Conservation (phyloP, 2,888 invertebrate species). For the Cephus runcator region DNA sequence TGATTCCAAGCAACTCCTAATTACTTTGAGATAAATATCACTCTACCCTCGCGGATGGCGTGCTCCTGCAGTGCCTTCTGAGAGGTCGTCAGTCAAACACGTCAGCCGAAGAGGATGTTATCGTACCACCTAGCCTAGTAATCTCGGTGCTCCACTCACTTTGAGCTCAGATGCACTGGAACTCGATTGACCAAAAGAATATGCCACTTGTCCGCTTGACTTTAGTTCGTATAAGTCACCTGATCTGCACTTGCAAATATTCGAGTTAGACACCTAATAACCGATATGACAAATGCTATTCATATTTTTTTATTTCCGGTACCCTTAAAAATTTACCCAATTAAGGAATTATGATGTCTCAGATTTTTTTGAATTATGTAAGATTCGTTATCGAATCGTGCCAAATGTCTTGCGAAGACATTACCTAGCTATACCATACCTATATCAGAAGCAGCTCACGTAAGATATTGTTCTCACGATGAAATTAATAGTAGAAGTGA, state of each 20-base stretch:
- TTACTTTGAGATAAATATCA: conserved; percentile 61
- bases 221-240: too few relatives aligned
- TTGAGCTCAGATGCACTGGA: conserved; percentile 32
- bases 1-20: conserved; percentile 56
- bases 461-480: conserved; percentile 58
- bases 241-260: too few relatives aligned
- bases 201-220: neutral
- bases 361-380: too few relatives aligned
- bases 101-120: conserved; percentile 51
- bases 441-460: conserved; percentile 22
- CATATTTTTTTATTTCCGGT: too few relatives aligned
- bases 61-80: conserved; percentile 56
- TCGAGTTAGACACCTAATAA: too few relatives aligned
- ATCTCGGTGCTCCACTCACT: conserved; percentile 43
- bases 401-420: too few relatives aligned
- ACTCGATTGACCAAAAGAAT: conserved; percentile 23
- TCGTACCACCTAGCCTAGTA: conserved; percentile 34
- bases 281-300: too few relatives aligned
- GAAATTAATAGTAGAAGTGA: conserved; percentile 58
- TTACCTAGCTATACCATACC: neutral
- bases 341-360: too few relatives aligned
- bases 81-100: conserved; percentile 57
- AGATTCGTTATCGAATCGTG: too few relatives aligned
- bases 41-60: conserved; percentile 52
- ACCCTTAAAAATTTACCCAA: too few relatives aligned